Base-by-base conservation (phyloP, 2,113 vertebrate species). In the Hassar affinis region DNA sequence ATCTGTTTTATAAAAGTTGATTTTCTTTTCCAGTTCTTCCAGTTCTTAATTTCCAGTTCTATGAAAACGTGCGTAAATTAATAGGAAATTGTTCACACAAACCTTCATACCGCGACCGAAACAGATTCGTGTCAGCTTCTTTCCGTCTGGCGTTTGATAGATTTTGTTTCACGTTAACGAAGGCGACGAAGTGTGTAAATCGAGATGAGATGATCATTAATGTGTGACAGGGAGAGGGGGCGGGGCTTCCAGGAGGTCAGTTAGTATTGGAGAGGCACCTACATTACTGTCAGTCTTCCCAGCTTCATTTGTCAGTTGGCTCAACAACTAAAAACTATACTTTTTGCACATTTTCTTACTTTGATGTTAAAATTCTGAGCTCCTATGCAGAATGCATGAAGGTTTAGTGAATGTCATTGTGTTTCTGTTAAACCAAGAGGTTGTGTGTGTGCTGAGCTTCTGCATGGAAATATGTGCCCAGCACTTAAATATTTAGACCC, bases 401-500 rank as follows among this genome's bases (percentile, higher is more conserved):
- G 14, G 1, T 79, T 68, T 42, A 64, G 74, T 47, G 33, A 42
- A 12, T 79, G 64, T 25, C 51, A 22, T 33, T 69, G 4, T 72
- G 25, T 72, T 52, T 66, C 6, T 30, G 35, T 45, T 12, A 25
- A 42, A 66, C 11, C 30, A 8, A 49, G 45, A 12, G n/a, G 27
- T 27, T 68, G 51, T 66, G 78, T 79, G 45, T 47, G 52, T 71
- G 80, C 52, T 79, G 78, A 51, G 78, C 17, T 42, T 74, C 77
- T 57, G 77, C 66, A 83, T 56, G 33, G 56, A 84, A 85, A 68
- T 79, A 82, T 52, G 51, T 57, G 82, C 89, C 87, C 85, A 62
- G 78, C 85, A 81, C 88, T 94, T 90, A 94, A 94, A 94, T 94
- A 94, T 94, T 93, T 91, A 94, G 88, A 80, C 88, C 84, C 85